Conservation (phyloP, 2,888 invertebrate species). For the Melinaea marsaeus region DNA sequence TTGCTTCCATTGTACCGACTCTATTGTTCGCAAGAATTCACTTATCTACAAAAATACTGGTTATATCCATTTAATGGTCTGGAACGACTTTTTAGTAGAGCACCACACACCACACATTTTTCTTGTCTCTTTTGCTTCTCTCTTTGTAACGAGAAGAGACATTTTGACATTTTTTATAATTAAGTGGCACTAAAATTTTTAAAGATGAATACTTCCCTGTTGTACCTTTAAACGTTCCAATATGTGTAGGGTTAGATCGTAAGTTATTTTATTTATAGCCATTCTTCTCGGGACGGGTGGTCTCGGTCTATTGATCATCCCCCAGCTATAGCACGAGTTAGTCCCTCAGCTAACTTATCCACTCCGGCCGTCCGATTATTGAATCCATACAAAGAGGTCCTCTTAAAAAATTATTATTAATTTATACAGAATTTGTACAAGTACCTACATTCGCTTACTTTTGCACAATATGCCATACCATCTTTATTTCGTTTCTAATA, state of each 20-base stretch:
- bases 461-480: too few relatives aligned
- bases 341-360: constrained; percentile 38
- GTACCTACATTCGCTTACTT: too few relatives aligned
- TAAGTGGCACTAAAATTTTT: too few relatives aligned
- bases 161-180: not conserved
- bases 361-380: not conserved
- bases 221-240: not conserved
- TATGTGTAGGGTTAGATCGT: constrained; percentile 7
- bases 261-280: constrained; percentile 8
- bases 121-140: not conserved
- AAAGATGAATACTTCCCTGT: not conserved
- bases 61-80: constrained; percentile 20
- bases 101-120: not conserved
- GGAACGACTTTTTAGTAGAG: constrained; percentile 13
- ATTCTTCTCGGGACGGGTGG: constrained; percentile 33
- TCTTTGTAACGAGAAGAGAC: not conserved
- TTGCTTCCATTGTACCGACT: constrained; percentile 36
- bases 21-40: constrained; percentile 35
- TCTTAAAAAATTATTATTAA: too few relatives aligned
- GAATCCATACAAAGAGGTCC: too few relatives aligned
- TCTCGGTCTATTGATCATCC: constrained; percentile 35
- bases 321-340: constrained; percentile 28
- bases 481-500: too few relatives aligned
- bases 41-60: constrained; percentile 32
- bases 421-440: too few relatives aligned